Base-by-base conservation (phyloP, 2,113 vertebrate species). In the Prionailurus bengalensis region DNA sequence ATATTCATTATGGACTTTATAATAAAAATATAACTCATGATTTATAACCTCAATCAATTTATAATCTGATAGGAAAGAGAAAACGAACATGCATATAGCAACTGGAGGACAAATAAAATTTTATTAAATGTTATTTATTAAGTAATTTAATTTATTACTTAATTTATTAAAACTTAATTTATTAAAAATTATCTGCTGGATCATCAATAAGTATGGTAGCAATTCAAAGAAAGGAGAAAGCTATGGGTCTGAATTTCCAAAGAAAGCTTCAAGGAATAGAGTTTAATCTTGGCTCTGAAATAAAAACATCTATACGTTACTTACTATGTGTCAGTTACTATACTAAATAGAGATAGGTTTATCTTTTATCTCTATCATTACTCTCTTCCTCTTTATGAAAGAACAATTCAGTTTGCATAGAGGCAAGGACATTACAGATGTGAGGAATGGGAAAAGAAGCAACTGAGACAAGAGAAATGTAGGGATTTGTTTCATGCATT, bases 261-360 rank as follows among this genome's bases (percentile, higher is more conserved):
- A 14, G 5, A 86, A 86, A 9, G 23, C 8, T 48, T 92, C n/a
- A 81, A 79, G 19, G 25, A 70, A 19, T 66, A 4, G 42, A 4
- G 42, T 91, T 97, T 97, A 73, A 95, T 83, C 15, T 61, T 78
- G n/a, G 9, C 51, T 89, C 51, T 91, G n/a, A 96, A 94, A 89
- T 95, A 83, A 92, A 95, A 92, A n/a, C 4, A 84, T 23, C 70
- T 90, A 58, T 23, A 79, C 9, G 7, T 91, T 95, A 76, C 87
- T 88, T 94, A 79, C 33, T 86, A 4, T 82, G 5, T 92, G 17
- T 73, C 55, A 86, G 51, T 97, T 83, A 84, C 88, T 87, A 51
- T 15, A 90, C 39, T 76, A 89, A 93, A 89, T 19, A 61, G 78
- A 89, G 39, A 61, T 78, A 42, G 31, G 53, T 74, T 73, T 94